These are phyloP conservation scores for Ambastaia sidthimunki DNA, from an alignment of 2,797 vertebrate genomes.

Conservation along the genomic window DNA sequence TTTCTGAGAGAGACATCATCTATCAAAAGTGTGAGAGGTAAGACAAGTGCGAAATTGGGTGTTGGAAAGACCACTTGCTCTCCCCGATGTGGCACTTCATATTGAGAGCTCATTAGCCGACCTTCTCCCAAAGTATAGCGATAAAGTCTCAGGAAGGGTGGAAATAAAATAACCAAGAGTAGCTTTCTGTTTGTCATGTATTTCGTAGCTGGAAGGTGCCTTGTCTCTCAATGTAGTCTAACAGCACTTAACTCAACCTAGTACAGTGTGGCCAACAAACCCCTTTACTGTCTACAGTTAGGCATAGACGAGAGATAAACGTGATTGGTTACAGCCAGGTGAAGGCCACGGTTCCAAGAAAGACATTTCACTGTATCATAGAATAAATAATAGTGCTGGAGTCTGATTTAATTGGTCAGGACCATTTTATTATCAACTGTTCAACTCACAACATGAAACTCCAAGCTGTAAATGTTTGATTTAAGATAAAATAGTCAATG, in stretches of 20 bases:
- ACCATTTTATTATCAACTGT: background rate
- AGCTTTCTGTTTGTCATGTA: constrained; percentile 14
- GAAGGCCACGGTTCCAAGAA: background rate
- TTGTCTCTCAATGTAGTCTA: constrained; percentile 1
- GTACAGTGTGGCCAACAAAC: constrained; percentile 1
- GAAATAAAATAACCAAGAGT: background rate
- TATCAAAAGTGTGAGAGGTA: constrained; percentile 30
- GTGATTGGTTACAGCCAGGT: background rate
- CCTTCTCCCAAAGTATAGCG: constrained; percentile 45
- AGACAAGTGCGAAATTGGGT: constrained; percentile 18
- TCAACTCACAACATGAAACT: constrained; percentile 8
- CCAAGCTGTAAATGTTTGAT: background rate
- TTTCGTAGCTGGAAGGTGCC: constrained; percentile 6
- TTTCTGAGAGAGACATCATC: constrained; percentile 27
- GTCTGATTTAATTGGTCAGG: constrained; percentile 3
- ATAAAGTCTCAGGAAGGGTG: constrained; percentile 9
- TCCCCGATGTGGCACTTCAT: constrained; percentile 45
- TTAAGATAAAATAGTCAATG: constrained; percentile 16
- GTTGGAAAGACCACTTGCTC: constrained; percentile 28
- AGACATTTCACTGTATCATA: background rate
- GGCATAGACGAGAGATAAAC: background rate
- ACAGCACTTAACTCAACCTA: background rate
- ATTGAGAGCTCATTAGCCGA: constrained; percentile 49
- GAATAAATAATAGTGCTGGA: background rate
- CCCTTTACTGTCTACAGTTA: background rate